phyloP scores from a whole-genome alignment of 2,113 vertebrate species.

The Scartelaos histophorus region DNA sequence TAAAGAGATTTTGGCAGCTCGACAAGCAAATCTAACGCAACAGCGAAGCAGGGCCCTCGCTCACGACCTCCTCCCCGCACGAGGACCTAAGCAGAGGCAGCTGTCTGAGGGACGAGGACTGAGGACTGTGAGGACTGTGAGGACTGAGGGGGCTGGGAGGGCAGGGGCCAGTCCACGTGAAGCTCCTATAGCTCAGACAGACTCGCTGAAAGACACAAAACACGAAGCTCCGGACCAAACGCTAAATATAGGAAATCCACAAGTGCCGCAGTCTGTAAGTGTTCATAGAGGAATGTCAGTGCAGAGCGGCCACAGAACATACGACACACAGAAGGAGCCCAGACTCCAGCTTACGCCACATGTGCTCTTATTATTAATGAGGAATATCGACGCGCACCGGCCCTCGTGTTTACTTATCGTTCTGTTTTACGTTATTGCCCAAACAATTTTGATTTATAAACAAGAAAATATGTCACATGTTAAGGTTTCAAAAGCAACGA shows the following conservation, averaged over 20 bases:
- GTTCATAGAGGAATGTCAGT: neutral
- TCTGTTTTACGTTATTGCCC: no score
- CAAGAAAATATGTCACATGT: no score
- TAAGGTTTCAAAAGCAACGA: no score
- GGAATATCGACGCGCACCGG: no score
- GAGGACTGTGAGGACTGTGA: no score
- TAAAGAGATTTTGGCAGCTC: constrained; percentile 15
- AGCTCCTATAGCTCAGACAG: constrained; percentile 21
- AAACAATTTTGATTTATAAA: no score
- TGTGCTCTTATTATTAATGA: no score
- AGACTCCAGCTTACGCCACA: no score
- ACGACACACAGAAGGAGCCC: no score
- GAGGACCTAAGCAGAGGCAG: constrained; percentile 54
- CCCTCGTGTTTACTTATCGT: no score
- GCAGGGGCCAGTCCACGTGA: constrained; percentile 38
- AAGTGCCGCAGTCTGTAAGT: constrained; percentile 7
- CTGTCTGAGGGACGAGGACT: constrained; percentile 37
- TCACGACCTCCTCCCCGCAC: constrained; percentile 27
- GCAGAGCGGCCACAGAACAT: neutral
- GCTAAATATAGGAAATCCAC: constrained; percentile 31
- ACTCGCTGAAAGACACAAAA: constrained; percentile 43
- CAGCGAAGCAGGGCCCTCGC: constrained; percentile 54
- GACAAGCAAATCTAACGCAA: constrained; percentile 59
- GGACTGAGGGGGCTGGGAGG: no score
- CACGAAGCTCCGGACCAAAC: constrained; percentile 16